Percentiles rank a stretch among this genome's conserved stretches.
phyloP scores from a whole-genome alignment of 2,888 invertebrate genomes.

The Ptilodon capucinus region DNA sequence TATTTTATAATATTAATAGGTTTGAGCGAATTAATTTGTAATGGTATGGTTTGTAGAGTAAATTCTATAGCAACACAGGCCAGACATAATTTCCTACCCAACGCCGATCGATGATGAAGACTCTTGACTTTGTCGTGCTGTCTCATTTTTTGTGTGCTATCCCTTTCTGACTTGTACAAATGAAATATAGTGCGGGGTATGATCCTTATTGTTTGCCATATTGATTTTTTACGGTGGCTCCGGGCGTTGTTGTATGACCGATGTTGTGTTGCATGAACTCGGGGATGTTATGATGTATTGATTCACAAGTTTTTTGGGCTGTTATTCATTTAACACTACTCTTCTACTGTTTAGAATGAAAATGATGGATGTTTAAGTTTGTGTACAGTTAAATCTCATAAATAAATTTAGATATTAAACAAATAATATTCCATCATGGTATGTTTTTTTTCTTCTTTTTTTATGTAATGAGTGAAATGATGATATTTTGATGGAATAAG shows the following conservation, averaged over 20 bases:
- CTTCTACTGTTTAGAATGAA: not conserved
- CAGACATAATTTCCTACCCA: constrained; percentile 36
- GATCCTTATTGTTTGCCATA: constrained; percentile 72
- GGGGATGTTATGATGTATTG: constrained; percentile 26
- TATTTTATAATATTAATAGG: constrained; percentile 36
- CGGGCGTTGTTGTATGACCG: constrained; percentile 40
- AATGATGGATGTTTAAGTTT: not conserved
- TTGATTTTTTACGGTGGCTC: constrained; percentile 72
- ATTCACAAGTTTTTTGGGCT: constrained; percentile 16
- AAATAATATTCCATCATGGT: not conserved
- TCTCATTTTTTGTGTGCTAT: constrained; percentile 63
- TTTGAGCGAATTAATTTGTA: constrained; percentile 42
- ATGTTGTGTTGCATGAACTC: constrained; percentile 27
- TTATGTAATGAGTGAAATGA: too few relatives aligned
- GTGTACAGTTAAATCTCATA: not conserved
- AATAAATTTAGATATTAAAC: too few relatives aligned
- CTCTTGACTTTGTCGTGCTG: constrained; percentile 73
- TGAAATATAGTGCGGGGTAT: constrained; percentile 55
- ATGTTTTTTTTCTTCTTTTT: too few relatives aligned
- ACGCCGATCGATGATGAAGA: constrained; percentile 74
- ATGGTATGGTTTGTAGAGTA: constrained; percentile 29
- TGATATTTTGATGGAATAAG: too few relatives aligned
- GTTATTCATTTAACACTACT: constrained; percentile 8
- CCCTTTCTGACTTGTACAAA: constrained; percentile 63
- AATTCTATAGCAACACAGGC: constrained; percentile 27